Conservation (phyloP, 2,113 vertebrate genomes). For the Toxostoma redivivum region DNA sequence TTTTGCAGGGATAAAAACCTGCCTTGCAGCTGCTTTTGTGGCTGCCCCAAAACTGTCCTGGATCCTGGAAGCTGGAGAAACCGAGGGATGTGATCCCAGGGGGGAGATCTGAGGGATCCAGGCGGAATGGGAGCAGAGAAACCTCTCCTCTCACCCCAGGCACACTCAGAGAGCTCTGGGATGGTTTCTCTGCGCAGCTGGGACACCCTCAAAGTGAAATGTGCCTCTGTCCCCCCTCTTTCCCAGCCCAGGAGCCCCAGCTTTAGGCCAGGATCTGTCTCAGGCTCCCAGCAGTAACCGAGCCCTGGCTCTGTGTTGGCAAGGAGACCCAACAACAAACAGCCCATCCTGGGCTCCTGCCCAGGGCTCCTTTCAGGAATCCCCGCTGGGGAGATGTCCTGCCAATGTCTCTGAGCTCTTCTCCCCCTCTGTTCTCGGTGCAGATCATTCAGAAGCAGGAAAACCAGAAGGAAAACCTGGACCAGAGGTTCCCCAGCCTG, state of each 20-base stretch:
- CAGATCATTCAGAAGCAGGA: slow-evolving; percentile 61
- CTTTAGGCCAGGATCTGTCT: neutral
- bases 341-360: neutral
- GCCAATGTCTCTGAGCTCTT: neutral
- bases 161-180: neutral
- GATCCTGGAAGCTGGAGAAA: neutral
- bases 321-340: neutral
- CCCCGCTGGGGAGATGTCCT: neutral
- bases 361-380: neutral
- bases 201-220: neutral
- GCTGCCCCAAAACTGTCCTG: neutral
- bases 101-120: neutral
- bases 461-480: slow-evolving; percentile 77
- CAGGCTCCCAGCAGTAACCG: neutral
- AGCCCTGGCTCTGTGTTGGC: neutral
- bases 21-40: neutral
- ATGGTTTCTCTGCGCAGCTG: fast-evolving
- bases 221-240: neutral
- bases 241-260: neutral
- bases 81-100: fast-evolving
- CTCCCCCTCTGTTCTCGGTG: neutral
- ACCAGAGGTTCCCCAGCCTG: slow-evolving; percentile 75
- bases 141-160: neutral
- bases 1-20: neutral
- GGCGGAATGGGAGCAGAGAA: neutral